These are phyloP conservation scores for Antechinus flavipes DNA, from an alignment of 2,113 vertebrate species.

Conservation along the genomic window DNA sequence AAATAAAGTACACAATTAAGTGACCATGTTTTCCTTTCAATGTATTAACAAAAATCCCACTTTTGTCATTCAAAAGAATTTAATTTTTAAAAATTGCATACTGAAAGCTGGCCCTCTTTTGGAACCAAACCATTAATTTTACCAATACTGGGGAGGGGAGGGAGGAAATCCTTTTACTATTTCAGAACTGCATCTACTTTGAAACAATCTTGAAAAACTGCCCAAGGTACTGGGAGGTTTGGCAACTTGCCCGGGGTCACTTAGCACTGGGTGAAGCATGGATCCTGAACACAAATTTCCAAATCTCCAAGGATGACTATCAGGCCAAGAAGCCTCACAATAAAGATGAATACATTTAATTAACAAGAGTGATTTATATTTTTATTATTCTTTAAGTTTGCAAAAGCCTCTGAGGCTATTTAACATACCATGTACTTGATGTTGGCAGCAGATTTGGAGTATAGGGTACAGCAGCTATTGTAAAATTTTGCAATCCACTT, in stretches of 20 bases:
- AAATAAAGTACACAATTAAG: not conserved
- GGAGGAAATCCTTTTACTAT: not conserved
- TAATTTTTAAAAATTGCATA: slow-evolving; percentile 33
- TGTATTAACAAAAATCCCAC: slow-evolving; percentile 1
- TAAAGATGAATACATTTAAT: slow-evolving; percentile 22
- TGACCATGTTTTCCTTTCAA: slow-evolving; percentile 22
- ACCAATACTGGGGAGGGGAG: not conserved
- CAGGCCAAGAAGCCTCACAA: not conserved
- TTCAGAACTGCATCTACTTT: not conserved
- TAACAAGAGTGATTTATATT: not conserved
- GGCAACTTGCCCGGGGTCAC: not conserved
- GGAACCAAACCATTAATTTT: not conserved
- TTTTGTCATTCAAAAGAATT: slow-evolving; percentile 44
- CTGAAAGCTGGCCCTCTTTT: not conserved
- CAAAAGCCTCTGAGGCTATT: not conserved
- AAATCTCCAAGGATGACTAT: not conserved
- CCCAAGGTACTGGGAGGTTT: not conserved
- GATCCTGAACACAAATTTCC: not conserved
- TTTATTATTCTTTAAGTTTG: not conserved
- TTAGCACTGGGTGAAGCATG: not conserved
- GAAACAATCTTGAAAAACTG: not conserved
- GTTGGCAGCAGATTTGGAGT: slow-evolving; percentile 96
- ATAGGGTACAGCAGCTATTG: slow-evolving; percentile 95
- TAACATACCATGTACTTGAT: slow-evolving; percentile 95
- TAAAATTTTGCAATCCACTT: slow-evolving; percentile 98